Evolutionary conservation across 2,888 invertebrate genomes (phyloP).

Genomic region (Aethes cnicana): DNA sequence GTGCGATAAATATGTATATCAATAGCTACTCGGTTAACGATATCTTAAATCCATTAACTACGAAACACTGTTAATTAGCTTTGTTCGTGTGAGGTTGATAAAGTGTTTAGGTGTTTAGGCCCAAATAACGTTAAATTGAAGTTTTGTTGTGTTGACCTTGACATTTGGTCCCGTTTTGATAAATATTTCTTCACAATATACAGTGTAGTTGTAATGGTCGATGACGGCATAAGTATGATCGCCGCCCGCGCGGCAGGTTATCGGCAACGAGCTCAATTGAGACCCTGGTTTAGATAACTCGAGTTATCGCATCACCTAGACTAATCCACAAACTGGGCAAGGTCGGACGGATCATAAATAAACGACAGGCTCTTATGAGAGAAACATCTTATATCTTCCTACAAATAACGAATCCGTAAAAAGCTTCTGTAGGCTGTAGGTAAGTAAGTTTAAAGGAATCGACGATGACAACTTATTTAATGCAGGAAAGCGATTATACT

Average conservation of each 20-base stretch:
- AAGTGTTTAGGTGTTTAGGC: too few species aligned
- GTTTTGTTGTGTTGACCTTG: slow-evolving; percentile 4
- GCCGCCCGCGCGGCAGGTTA: slow-evolving; percentile 49
- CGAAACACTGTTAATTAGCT: too few species aligned
- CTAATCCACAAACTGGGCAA: slow-evolving; percentile 28
- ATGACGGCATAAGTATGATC: slow-evolving; percentile 52
- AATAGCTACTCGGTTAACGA: too few species aligned
- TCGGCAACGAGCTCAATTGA: slow-evolving; percentile 65
- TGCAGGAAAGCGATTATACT: too few species aligned
- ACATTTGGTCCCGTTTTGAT: not conserved
- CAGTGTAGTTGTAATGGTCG: slow-evolving; percentile 44
- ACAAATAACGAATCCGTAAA: too few species aligned
- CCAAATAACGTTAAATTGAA: not conserved
- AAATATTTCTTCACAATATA: not conserved
- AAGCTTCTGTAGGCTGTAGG: too few species aligned
- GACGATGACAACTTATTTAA: too few species aligned
- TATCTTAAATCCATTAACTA: too few species aligned
- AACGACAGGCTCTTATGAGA: not conserved
- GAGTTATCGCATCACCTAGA: slow-evolving; percentile 45
- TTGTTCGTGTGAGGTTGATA: not conserved
- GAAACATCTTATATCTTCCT: not conserved
- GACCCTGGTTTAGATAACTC: slow-evolving; percentile 48
- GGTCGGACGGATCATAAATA: slow-evolving; percentile 30
- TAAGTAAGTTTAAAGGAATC: too few species aligned
- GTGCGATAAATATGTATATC: too few species aligned